Evolutionary conservation across 2,113 vertebrate species (phyloP), one percentile per base, ranked within the genome.

Genomic region (Hoplias malabaricus): DNA sequence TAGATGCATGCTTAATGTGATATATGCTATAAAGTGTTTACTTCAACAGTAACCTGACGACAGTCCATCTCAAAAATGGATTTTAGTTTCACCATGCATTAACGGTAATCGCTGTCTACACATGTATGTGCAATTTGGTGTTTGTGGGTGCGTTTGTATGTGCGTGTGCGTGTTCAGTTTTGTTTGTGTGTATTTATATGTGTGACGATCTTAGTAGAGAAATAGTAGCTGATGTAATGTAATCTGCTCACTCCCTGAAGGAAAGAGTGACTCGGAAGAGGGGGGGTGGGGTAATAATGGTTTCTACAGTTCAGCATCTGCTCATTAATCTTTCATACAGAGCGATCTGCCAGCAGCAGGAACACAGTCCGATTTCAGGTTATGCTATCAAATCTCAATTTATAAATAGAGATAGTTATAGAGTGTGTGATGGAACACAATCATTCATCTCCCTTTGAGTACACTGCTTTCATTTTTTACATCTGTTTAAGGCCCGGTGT

Each of bases 261-360:
- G 65, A 66, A 80, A 72, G 74, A 72, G 62, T 65, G 74, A 73
- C 53, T 79, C 83, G 82, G 78, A 75, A 69, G 16, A n/a, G n/a
- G n/a, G n/a, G n/a, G n/a, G n/a, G n/a, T n/a, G 38, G 6, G 38
- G 56, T 85, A 86, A 89, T 86, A 89, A 90, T 86, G 86, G 84
- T 84, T 84, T 89, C 86, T 84, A 83, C 86, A 88, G 86, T 90
- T 91, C 88, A 87, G 88, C 84, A 89, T 90, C 82, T 88, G 86
- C 90, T 90, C 88, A 92, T 92, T 91, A 93, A 91, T 93, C 89
- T 92, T 92, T 93, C 87, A 92, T 90, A 81, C 84, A 72, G 82
- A 85, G 67, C 86, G 86, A 89, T 91, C 87, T 89, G 88, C 86
- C 87, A 89, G 84, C 85, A 80, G 83, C 86, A 84, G 87, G 88